Conservation (phyloP, 2,888 invertebrate genomes). For the Ferrisia virgata region DNA sequence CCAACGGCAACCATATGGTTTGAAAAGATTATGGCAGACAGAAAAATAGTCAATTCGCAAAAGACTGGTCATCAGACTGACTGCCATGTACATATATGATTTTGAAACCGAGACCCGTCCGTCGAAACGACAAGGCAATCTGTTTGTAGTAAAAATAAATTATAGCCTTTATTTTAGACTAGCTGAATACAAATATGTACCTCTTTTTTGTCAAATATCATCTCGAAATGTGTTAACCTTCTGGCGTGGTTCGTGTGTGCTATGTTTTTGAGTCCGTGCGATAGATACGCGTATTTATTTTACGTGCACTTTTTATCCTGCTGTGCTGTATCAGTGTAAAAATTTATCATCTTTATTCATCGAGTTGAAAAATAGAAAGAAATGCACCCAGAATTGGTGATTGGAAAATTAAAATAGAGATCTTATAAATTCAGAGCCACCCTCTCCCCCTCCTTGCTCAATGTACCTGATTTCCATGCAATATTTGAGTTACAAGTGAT, state of each 20-base stretch:
- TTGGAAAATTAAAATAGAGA: too few relatives aligned
- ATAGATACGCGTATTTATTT: neutral
- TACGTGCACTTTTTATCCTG: neutral
- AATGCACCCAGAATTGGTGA: too few relatives aligned
- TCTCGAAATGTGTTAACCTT: neutral
- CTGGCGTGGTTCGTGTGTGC: neutral
- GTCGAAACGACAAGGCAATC: conserved; percentile 17
- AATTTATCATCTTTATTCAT: neutral
- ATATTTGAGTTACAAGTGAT: too few relatives aligned
- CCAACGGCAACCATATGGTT: neutral
- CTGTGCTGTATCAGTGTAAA: neutral
- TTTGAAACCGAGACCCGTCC: neutral
- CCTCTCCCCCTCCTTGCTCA: too few relatives aligned
- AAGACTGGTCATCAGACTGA: neutral
- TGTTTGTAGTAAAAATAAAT: conserved; percentile 14
- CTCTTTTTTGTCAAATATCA: neutral
- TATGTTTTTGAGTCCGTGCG: too few relatives aligned
- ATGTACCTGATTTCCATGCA: too few relatives aligned
- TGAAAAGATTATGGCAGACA: neutral
- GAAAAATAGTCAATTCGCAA: neutral
- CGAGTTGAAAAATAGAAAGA: too few relatives aligned
- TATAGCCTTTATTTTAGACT: neutral
- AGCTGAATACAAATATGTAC: neutral
- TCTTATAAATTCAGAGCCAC: too few relatives aligned
- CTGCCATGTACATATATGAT: neutral